phyloP scores from a whole-genome alignment of 2,797 vertebrate genomes.

The Molossus molossus region DNA sequence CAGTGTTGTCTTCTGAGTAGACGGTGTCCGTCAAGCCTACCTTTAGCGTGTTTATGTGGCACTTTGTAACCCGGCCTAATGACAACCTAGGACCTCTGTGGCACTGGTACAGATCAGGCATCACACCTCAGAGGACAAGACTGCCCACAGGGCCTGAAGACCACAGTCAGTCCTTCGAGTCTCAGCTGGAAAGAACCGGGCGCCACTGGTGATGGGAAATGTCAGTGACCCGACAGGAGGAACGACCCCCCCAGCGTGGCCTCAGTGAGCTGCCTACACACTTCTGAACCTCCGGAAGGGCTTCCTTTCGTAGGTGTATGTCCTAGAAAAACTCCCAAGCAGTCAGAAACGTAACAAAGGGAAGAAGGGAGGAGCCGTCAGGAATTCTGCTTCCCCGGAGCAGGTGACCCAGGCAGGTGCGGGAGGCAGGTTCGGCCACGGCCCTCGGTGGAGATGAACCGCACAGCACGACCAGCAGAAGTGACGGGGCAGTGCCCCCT shows the following conservation, averaged over 20 bases:
- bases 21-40: background rate
- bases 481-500: background rate
- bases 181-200: background rate
- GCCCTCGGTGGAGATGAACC: background rate
- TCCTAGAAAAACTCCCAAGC: background rate
- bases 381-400: background rate
- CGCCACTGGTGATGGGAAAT: rapidly evolving
- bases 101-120: background rate
- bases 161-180: background rate
- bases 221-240: background rate
- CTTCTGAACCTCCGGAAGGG: background rate
- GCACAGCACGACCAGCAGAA: background rate
- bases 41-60: background rate
- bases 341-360: background rate
- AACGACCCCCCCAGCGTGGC: too few relatives aligned
- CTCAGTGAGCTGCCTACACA: background rate
- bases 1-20: background rate
- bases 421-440: background rate
- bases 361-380: background rate
- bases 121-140: background rate
- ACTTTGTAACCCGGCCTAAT: background rate
- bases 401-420: background rate
- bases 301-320: background rate
- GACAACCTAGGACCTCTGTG: background rate
- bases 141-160: rapidly evolving